Conservation (phyloP, 64 coral and sea anemone genomes). For the Pocillopora verrucosa region DNA sequence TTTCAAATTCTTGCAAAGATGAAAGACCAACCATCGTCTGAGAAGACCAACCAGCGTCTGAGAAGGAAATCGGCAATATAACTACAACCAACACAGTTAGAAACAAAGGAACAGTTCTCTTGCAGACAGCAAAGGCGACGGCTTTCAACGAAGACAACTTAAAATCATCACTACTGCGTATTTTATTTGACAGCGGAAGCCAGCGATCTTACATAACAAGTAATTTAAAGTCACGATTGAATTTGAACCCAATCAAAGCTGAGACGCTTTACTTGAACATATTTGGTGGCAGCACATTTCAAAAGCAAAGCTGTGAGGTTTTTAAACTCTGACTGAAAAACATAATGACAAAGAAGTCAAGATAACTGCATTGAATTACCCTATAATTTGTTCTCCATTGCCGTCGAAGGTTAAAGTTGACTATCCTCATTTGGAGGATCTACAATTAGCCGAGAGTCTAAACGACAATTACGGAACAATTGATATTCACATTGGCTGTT, state of each 20-base stretch:
- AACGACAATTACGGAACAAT: background rate
- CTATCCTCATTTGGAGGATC: conserved; percentile 22
- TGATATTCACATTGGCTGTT: background rate
- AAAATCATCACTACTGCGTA: background rate
- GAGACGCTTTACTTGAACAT: background rate
- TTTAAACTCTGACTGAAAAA: background rate
- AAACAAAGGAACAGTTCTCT: background rate
- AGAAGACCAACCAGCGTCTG: background rate
- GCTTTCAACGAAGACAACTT: background rate
- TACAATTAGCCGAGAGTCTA: background rate
- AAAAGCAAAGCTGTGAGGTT: conserved; percentile 20
- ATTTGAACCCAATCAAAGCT: conserved; percentile 14
- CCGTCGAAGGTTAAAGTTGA: conserved; percentile 22
- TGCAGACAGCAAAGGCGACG: background rate
- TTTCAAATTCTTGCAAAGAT: background rate
- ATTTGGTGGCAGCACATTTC: background rate
- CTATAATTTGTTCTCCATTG: conserved; percentile 53
- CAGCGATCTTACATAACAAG: conserved; percentile 12
- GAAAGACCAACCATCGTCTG: background rate
- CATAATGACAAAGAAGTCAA: conserved; percentile 23
- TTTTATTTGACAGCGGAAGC: conserved; percentile 21
- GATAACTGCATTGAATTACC: conserved; percentile 44
- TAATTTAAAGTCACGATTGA: background rate
- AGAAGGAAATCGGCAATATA: background rate
- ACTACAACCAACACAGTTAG: background rate